phyloP scores from a whole-genome alignment of 2,888 invertebrate genomes.

The Cataglyphis cursor region DNA sequence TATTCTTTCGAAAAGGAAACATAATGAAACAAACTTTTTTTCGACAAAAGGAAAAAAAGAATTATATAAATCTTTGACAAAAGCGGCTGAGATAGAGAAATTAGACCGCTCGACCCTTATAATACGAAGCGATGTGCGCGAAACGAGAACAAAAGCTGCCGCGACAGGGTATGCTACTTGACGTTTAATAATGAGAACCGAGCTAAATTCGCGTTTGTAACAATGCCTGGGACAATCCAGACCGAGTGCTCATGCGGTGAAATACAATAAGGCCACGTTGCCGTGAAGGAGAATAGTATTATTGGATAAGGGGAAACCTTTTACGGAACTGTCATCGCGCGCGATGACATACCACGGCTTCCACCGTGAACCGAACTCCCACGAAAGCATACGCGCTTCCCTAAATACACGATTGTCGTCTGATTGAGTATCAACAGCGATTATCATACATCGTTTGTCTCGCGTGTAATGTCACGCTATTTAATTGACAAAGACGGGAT shows the following conservation, averaged over 20 bases:
- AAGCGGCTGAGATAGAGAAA: conserved; percentile 13
- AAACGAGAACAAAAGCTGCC: conserved; percentile 25
- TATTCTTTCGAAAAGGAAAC: background rate
- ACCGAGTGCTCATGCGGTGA: conserved; percentile 51
- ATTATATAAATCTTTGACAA: background rate
- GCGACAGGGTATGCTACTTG: conserved; percentile 21
- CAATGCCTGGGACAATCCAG: conserved; percentile 58
- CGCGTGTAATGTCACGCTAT: background rate
- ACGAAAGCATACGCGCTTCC: background rate
- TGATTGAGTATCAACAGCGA: conserved; percentile 35
- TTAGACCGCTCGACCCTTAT: background rate
- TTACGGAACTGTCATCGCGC: conserved; percentile 74
- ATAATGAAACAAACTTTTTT: background rate
- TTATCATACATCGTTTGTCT: conserved; percentile 23
- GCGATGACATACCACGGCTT: conserved; percentile 55
- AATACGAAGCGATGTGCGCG: conserved; percentile 6
- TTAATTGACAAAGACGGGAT: conserved; percentile 16
- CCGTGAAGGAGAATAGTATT: conserved; percentile 61
- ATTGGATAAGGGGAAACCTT: conserved; percentile 76
- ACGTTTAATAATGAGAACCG: conserved; percentile 31
- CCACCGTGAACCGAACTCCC: conserved; percentile 25
- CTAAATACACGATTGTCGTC: conserved; percentile 24
- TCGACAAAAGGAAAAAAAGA: background rate
- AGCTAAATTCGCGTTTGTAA: conserved; percentile 46
- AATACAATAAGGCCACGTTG: conserved; percentile 65